phyloP scores from a whole-genome alignment of 2,797 vertebrate genomes.

The Poecile montanus region DNA sequence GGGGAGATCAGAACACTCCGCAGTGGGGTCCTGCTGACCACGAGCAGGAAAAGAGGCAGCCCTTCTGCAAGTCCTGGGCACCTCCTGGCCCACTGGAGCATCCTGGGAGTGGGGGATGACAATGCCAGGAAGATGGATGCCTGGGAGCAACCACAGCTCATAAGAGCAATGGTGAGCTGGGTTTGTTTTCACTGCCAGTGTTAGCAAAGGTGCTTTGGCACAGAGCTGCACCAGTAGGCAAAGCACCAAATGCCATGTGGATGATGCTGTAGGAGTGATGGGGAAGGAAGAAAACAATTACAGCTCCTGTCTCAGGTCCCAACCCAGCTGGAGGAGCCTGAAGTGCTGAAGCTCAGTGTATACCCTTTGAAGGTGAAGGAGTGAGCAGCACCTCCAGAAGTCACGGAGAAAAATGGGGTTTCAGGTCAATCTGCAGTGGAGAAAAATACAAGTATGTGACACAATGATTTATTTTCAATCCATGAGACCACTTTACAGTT shows the following conservation, averaged over 20 bases:
- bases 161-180: neutral
- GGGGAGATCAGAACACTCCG: neutral
- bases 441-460: neutral
- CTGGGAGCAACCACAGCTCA: rapidly evolving
- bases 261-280: neutral
- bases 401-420: neutral
- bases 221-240: rapidly evolving
- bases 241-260: rapidly evolving
- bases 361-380: rapidly evolving
- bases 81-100: neutral
- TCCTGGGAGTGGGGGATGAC: neutral
- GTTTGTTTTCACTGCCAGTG: rapidly evolving
- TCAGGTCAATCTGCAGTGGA: neutral
- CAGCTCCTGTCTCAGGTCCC: neutral
- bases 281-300: neutral
- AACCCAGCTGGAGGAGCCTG: neutral
- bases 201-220: neutral
- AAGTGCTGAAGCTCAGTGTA: neutral
- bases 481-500: neutral
- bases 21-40: rapidly evolving
- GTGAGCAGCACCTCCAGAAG: neutral
- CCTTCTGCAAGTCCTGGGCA: neutral
- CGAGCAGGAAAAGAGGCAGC: neutral
- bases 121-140: neutral
- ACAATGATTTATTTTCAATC: neutral